phyloP scores from a whole-genome alignment of 2,113 vertebrate species.

The Leucopternis melanops region DNA sequence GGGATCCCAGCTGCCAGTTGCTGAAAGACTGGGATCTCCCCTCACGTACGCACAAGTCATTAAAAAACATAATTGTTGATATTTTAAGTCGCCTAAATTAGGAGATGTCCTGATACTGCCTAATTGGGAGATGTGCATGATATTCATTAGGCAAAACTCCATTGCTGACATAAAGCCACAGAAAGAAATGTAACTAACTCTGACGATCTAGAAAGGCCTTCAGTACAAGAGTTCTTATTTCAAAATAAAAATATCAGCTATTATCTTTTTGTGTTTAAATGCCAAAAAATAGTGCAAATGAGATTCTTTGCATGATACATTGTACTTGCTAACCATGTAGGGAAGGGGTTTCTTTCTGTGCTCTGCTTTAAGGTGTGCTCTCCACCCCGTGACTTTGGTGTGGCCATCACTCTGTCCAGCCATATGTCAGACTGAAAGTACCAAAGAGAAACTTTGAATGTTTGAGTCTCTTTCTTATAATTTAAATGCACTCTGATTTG shows the following conservation, averaged over 20 bases:
- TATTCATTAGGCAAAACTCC: background rate
- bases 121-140: background rate
- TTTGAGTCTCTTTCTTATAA: background rate
- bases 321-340: too few relatives aligned
- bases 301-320: background rate
- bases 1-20: background rate
- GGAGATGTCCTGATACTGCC: background rate
- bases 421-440: background rate
- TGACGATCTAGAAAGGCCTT: background rate
- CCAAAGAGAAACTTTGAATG: background rate
- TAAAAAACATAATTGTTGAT: background rate
- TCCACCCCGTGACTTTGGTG: background rate
- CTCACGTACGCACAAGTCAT: background rate
- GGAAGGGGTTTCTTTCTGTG: background rate
- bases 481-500: background rate
- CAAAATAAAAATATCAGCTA: background rate
- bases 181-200: background rate
- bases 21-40: background rate
- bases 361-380: background rate
- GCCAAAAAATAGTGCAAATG: background rate
- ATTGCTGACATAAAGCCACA: background rate
- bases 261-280: background rate
- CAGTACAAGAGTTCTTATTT: background rate
- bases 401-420: background rate
- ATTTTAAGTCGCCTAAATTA: conserved; percentile 18